Evolutionary conservation across 2,797 vertebrate genomes (phyloP).

Genomic region (Momotus momota): DNA sequence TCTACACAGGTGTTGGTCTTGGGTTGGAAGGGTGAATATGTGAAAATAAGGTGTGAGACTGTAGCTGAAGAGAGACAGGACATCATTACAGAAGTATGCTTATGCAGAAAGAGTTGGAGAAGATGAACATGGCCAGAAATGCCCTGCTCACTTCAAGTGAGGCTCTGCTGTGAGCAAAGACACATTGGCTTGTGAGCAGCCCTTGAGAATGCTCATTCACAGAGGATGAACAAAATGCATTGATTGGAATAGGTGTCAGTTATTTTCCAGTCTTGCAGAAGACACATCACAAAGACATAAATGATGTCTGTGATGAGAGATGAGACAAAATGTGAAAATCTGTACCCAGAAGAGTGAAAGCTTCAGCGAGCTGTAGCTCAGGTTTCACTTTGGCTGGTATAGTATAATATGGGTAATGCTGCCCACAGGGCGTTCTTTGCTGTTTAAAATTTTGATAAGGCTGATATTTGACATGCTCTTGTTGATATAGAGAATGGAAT

Average conservation of each 20-base stretch:
- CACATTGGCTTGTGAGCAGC: background rate
- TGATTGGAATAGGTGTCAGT: background rate
- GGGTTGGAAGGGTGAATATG: background rate
- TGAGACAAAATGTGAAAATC: background rate
- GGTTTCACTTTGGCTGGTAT: background rate
- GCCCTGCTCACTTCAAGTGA: background rate
- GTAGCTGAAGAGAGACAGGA: background rate
- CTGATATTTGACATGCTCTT: background rate
- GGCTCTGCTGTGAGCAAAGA: background rate
- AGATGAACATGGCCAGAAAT: background rate
- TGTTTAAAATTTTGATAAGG: background rate
- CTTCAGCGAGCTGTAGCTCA: background rate
- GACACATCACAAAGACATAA: background rate
- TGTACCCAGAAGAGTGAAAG: background rate
- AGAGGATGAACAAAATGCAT: background rate
- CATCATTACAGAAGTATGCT: background rate
- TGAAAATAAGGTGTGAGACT: background rate
- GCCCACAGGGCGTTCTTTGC: background rate
- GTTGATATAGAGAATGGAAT: background rate
- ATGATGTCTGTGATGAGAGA: background rate
- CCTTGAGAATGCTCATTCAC: background rate
- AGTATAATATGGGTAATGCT: background rate
- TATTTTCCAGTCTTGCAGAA: background rate
- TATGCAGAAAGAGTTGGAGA: background rate
- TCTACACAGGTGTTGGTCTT: background rate